Percentiles rank a stretch among this genome's conserved stretches.
Conservation (phyloP, 1,140 invertebrate genomes). For the Liolophura sinensis region DNA sequence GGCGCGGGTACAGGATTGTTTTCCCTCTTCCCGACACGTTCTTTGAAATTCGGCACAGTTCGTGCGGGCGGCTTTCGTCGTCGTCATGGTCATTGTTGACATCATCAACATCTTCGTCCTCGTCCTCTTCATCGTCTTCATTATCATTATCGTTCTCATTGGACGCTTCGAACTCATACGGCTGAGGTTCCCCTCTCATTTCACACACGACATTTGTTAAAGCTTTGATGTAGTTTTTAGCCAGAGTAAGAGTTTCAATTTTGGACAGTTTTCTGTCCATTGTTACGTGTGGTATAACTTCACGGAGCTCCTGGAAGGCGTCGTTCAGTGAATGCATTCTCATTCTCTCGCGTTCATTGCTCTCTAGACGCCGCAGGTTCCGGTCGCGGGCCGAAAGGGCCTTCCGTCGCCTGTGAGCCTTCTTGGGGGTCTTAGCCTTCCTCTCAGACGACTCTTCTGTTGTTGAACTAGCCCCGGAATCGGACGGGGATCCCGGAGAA, state of each 20-base stretch:
- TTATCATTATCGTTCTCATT: conserved; percentile 13
- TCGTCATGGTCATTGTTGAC: neutral
- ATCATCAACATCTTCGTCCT: conserved; percentile 6
- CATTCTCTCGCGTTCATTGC: conserved; percentile 84
- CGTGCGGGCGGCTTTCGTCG: neutral
- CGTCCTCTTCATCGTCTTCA: neutral
- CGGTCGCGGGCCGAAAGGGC: conserved; percentile 76
- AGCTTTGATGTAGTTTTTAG: conserved; percentile 89
- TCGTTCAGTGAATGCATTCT: conserved; percentile 88
- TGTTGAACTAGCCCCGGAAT: conserved; percentile 41
- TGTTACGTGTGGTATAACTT: conserved; percentile 86
- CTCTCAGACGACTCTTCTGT: conserved; percentile 39
- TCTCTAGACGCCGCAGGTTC: conserved; percentile 79
- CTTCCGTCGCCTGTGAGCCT: conserved; percentile 67
- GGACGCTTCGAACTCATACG: conserved; percentile 59
- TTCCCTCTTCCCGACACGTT: neutral
- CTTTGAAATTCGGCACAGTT: neutral
- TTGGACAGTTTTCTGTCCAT: conserved; percentile 83
- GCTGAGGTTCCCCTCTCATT: conserved; percentile 72
- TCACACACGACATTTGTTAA: conserved; percentile 85
- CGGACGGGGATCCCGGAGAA: conserved; percentile 39
- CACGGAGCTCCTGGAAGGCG: conserved; percentile 83
- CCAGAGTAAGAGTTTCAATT: conserved; percentile 84
- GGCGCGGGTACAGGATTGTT: neutral
- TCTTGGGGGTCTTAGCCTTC: conserved; percentile 38